Evolutionary conservation across 2,888 invertebrate genomes (phyloP), one percentile per base, ranked within the genome.

Genomic region (Argyresthia albistria): DNA sequence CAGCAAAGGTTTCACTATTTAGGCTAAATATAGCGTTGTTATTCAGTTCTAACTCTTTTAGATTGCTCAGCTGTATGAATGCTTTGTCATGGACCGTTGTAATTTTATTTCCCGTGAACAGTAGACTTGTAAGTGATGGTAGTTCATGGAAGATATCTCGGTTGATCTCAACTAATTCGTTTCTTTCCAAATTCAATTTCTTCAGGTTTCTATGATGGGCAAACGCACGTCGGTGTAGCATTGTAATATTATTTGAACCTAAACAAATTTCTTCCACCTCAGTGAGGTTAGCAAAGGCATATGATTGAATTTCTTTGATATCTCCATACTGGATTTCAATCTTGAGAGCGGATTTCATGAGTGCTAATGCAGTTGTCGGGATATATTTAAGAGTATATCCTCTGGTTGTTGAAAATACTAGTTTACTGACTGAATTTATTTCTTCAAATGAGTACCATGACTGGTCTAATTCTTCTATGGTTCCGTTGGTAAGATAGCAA

Each of bases 31-130:
- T 87, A 62, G 90, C 90, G 73, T 93, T 95, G 60, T 89, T 89
- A 62, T 93, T 93, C 56, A 97, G 82, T 72, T 96, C 95, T 51
- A 97, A 77, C 59, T 93, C 93, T 54, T 90, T 90, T 51, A 97
- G 82, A 62, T 92, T 91, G 0, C 79, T 77, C 62, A 95, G 78
- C 61, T 92, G 89, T 55, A 89, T 78, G 62, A 95, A 96, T n/a
- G 97, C 93, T 63, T 91, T 93, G 55, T 96, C 95, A 58, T 97
- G 97, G 54, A 97, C 88, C 8, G 92, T 91, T 52, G 93, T 93
- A 55, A 98, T 89, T 66, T 93, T 92, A 76, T 98, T 98, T 62
- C 91, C 92, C 60, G 95, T 95, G 47, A 98, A 84, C 64, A 90
- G 93, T 42, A 98, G 88, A 55, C 91, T 90, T 57, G 91, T 90